Evolutionary conservation across 2,113 vertebrate species (phyloP), one percentile per base, ranked within the genome.

Genomic region (Osmerus eperlanus): DNA sequence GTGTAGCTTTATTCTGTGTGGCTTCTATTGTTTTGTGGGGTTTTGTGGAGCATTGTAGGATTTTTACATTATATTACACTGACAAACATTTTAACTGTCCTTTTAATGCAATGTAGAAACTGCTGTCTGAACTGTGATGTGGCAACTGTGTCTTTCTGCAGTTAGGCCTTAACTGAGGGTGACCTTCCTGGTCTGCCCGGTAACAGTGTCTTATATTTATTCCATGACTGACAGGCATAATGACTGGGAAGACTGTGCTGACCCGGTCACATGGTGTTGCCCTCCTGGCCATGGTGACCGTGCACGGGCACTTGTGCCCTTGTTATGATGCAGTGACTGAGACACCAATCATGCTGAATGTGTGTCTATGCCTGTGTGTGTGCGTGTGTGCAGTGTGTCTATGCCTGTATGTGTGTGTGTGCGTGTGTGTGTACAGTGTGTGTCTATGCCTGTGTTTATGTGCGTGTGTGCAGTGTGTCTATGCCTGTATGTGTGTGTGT

Each of bases 281-380:
- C 78, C 71, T 68, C 32, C 32, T 36, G 32, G 32, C 32, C 41
- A 47, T 32, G 78, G 81, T 51, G 61, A 32, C 56, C 56, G 3
- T 65, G 25, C 69, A 75, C 55, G 71, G 78, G 36, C 77, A 70
- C 16, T 4, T 54, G 72, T 55, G 74, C 29, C 78, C 78, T 86
- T 69, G 72, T 65, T n/a, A 4, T 68, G 82, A 70, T 55, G 51
- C 71, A 77, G n/a, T 63, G 51, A 76, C 72, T 62, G 54, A 73
- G 73, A 76, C 21, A n/a, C 58, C 70, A 8, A 75, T 82, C 64
- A 80, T 51, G 55, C 75, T 72, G 18, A n/a, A 58, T 78, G 59
- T 78, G 64, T 58, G 56, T 71, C 54, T 70, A 51, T 14, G 51
- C 23, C 41, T 47, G 65, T 47, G 58, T 55, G 21, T 59, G 70